Conservation (phyloP, 2,113 vertebrate species). For the Propithecus coquereli region DNA sequence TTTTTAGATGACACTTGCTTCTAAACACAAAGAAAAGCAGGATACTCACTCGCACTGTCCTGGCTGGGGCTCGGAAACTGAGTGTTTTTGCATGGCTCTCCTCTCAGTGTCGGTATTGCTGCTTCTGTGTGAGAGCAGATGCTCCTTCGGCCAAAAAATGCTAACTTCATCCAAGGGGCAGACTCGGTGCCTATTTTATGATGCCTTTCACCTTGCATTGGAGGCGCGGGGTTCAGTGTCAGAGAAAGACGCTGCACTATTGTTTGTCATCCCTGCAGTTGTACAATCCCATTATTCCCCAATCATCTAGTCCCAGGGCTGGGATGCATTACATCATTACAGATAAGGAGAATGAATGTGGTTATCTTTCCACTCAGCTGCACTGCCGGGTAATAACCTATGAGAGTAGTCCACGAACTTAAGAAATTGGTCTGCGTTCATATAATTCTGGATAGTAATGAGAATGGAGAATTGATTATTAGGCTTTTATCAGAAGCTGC, state of each 20-base stretch:
- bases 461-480: slow-evolving; percentile 89
- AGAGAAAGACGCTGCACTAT: slow-evolving; percentile 70
- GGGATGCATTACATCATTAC: slow-evolving; percentile 91
- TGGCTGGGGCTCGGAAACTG: slow-evolving; percentile 57
- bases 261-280: slow-evolving; percentile 86
- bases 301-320: slow-evolving; percentile 84
- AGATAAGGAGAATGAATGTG: slow-evolving; percentile 91
- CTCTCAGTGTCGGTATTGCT: slow-evolving; percentile 46
- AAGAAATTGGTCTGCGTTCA: slow-evolving; percentile 81
- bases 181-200: slow-evolving; percentile 57
- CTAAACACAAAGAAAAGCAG: slow-evolving; percentile 67
- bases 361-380: slow-evolving; percentile 92
- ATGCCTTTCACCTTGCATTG: slow-evolving; percentile 57
- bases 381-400: slow-evolving; percentile 84
- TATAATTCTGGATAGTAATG: slow-evolving; percentile 88
- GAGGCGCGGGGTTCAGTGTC: slow-evolving; percentile 48
- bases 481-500: slow-evolving; percentile 78
- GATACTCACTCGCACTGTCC: slow-evolving; percentile 68
- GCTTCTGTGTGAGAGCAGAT: slow-evolving; percentile 74
- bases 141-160: slow-evolving; percentile 64
- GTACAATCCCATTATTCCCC: slow-evolving; percentile 87
- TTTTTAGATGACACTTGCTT: slow-evolving; percentile 78
- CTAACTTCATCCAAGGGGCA: slow-evolving; percentile 74
- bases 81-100: slow-evolving; percentile 55
- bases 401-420: slow-evolving; percentile 85